phyloP scores from a whole-genome alignment of 37 sponge, comb jelly and placozoan genomes.

The Cliona cf. orientalis region DNA sequence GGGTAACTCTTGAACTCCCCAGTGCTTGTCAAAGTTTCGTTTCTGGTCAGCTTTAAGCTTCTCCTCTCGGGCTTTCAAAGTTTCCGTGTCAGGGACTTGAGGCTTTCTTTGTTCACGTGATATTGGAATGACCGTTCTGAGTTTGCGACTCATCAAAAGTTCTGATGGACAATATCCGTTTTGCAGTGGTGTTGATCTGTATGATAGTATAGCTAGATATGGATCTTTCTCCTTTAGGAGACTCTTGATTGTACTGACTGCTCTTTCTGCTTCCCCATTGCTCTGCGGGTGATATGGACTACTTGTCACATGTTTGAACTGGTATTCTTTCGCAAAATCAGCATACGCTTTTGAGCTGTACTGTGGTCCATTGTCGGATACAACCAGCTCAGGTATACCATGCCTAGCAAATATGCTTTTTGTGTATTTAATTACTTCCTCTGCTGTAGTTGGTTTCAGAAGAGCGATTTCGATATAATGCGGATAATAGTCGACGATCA shows the following conservation, averaged over 20 bases:
- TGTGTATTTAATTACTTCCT: slow-evolving; percentile 9
- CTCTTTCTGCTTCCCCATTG: slow-evolving; percentile 54
- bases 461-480: slow-evolving; percentile 24
- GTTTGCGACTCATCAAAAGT: slow-evolving; percentile 49
- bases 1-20: background rate
- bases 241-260: slow-evolving; percentile 46
- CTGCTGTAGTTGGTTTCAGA: background rate
- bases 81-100: background rate
- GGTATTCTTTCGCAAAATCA: slow-evolving; percentile 6
- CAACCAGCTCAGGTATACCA: slow-evolving; percentile 34
- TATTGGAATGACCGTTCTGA: too few species aligned
- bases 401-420: slow-evolving; percentile 52
- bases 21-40: slow-evolving; percentile 17
- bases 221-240: slow-evolving; percentile 53
- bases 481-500: slow-evolving; percentile 51
- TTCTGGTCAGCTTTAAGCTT: slow-evolving; percentile 19
- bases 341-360: too few species aligned
- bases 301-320: slow-evolving; percentile 31
- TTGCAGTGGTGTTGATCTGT: slow-evolving; percentile 45
- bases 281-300: slow-evolving; percentile 35
- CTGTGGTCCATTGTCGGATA: too few species aligned
- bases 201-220: slow-evolving; percentile 25
- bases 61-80: background rate
- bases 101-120: slow-evolving; percentile 26
- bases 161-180: slow-evolving; percentile 55